Evolutionary conservation across 2,797 vertebrate genomes (phyloP).

Genomic region (Merluccius polli): DNA sequence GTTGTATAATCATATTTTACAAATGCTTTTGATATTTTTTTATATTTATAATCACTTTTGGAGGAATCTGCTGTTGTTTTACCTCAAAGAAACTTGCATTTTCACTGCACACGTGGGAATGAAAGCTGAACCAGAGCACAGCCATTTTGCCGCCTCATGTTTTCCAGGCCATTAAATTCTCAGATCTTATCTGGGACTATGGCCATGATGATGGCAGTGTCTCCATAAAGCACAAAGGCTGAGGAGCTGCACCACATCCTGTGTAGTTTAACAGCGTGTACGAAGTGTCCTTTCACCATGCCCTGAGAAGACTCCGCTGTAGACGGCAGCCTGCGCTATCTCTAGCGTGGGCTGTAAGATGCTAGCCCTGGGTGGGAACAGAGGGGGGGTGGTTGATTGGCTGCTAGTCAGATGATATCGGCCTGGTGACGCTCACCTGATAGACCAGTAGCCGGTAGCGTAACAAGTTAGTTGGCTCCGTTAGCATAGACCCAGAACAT

Average conservation of each 20-base stretch:
- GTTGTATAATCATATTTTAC: too few relatives aligned
- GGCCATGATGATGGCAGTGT: constrained; percentile 22
- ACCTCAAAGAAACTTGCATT: background rate
- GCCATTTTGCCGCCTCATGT: background rate
- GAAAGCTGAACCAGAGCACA: background rate
- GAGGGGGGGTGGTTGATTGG: constrained; percentile 17
- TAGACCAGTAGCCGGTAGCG: constrained; percentile 63
- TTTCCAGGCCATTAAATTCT: constrained; percentile 2
- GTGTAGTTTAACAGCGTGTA: constrained; percentile 3
- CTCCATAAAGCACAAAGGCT: constrained; percentile 21
- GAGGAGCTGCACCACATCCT: constrained; percentile 9
- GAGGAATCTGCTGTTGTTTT: background rate
- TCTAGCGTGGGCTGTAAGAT: constrained; percentile 42
- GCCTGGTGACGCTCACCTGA: constrained; percentile 52
- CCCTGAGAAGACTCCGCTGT: constrained; percentile 32
- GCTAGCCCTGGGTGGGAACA: constrained; percentile 38
- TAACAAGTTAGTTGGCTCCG: constrained; percentile 63
- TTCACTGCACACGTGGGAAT: background rate
- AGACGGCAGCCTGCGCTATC: constrained; percentile 45
- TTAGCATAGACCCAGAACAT: constrained; percentile 44
- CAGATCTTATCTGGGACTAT: constrained; percentile 17
- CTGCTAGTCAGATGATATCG: constrained; percentile 53
- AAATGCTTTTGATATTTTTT: background rate
- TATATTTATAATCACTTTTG: background rate
- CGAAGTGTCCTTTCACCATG: constrained; percentile 19